A percentile compares a stretch with the other conserved stretches of the same genome.
Evolutionary conservation across 1,140 invertebrate species (phyloP).

Genomic region (Paracyclopina nana): DNA sequence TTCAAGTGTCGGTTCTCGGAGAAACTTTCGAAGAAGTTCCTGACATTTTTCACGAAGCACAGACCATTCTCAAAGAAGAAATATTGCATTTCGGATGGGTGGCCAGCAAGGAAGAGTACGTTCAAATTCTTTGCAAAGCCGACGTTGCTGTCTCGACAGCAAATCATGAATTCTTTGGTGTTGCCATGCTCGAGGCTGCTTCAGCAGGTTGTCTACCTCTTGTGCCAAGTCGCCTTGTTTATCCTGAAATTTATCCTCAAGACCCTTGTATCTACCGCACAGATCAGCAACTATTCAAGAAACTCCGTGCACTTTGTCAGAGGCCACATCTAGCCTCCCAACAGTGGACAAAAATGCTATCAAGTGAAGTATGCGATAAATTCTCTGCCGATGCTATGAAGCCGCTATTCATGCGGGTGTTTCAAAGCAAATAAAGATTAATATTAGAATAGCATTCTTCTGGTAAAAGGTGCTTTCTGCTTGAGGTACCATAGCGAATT

Average conservation of each 20-base stretch:
- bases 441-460: too few relatives aligned
- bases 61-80: constrained; percentile 27
- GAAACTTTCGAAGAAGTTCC: constrained; percentile 37
- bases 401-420: too few relatives aligned
- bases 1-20: constrained; percentile 41
- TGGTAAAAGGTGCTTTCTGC: too few relatives aligned
- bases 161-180: constrained; percentile 52
- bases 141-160: constrained; percentile 51
- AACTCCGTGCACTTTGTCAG: background rate
- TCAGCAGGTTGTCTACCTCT: constrained; percentile 44
- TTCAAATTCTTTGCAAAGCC: constrained; percentile 30
- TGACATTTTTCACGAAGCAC: constrained; percentile 32
- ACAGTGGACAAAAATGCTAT: background rate
- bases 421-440: too few relatives aligned
- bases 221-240: constrained; percentile 43
- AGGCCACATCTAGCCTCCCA: background rate
- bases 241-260: constrained; percentile 48
- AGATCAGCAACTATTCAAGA: constrained; percentile 16
- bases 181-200: constrained; percentile 48
- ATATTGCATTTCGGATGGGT: constrained; percentile 41
- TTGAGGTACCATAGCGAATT: too few relatives aligned
- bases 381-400: too few relatives aligned
- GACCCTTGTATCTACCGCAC: constrained; percentile 38
- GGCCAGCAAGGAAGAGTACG: constrained; percentile 35
- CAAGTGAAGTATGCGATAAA: too few relatives aligned